Evolutionary conservation across 1,140 invertebrate species (phyloP).

Genomic region (Microplitis demolitor): DNA sequence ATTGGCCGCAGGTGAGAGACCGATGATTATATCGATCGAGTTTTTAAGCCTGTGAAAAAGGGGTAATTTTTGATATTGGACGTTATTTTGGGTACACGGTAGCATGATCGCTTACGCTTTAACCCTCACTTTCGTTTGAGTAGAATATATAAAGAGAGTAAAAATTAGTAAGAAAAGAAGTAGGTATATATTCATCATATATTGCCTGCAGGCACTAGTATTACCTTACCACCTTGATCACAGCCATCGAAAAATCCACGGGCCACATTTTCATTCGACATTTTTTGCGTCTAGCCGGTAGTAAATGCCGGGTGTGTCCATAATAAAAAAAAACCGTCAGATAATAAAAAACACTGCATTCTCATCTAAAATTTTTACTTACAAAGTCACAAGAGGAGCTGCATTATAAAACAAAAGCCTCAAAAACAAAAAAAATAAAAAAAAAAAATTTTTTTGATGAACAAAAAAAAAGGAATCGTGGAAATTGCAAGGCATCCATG

Average conservation of each 20-base stretch:
- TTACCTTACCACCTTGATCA: slow-evolving; percentile 34
- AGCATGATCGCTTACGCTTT: slow-evolving; percentile 30
- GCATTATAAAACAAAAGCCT: background rate
- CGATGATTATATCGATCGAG: slow-evolving; percentile 56
- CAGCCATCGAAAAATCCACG: slow-evolving; percentile 31
- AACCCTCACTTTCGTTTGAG: slow-evolving; percentile 1
- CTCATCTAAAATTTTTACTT: slow-evolving; percentile 9
- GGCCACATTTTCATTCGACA: slow-evolving; percentile 35
- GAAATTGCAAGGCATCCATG: slow-evolving; percentile 55
- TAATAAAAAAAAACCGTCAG: background rate
- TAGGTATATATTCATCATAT: slow-evolving; percentile 21
- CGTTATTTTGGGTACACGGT: slow-evolving; percentile 32
- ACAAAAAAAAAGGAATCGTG: slow-evolving; percentile 31
- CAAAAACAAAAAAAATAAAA: background rate
- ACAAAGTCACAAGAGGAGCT: background rate
- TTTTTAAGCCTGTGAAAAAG: slow-evolving; percentile 25
- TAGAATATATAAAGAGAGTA: slow-evolving; percentile 21
- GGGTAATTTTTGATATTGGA: slow-evolving; percentile 34
- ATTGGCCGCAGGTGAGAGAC: slow-evolving; percentile 51
- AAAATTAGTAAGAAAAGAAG: slow-evolving; percentile 34
- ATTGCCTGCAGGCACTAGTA: slow-evolving; percentile 33
- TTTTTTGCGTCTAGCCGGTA: slow-evolving; percentile 60
- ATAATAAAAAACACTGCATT: slow-evolving; percentile 26
- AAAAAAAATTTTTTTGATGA: slow-evolving; percentile 18
- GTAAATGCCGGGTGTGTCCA: slow-evolving; percentile 55